Evolutionary conservation across 2,888 invertebrate species (phyloP), one percentile per base, ranked within the genome.

Genomic region (Exocentrus adspersus): DNA sequence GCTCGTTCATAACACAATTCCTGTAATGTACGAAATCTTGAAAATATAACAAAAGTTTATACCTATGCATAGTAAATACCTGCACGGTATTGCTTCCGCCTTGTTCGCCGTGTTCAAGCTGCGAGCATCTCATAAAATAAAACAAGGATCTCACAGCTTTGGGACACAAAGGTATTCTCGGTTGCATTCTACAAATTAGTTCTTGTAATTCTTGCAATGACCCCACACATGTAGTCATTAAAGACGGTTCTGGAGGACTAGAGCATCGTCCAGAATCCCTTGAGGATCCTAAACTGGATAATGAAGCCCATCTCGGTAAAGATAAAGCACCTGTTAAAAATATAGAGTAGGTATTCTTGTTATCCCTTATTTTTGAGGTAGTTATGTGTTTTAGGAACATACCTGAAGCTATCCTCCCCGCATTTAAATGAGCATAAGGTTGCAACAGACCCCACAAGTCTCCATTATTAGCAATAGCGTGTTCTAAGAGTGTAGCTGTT

Each of bases 81-180:
- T 82, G 81, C 32, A 81, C 78, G 1, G 79, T 77, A 67, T 77
- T 76, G 60, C 78, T 75, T 5, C 78, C 78, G 2, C 76, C 75
- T 69, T 80, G 77, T 73, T 78, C 81, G 20, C 79, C 82, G 73
- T 77, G 83, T 70, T 79, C 81, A 72, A 91, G 87, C 86, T 93
- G 95, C 0, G 94, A 94, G 82, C 95, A 95, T 48, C 94, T 85
- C 95, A 95, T 95, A 80, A 94, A 95, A 82, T 95, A 95, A 82
- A 94, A 95, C 1, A 95, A 85, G 0, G 94, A 90, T 50, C 91
- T 88, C 48, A 94, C 86, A 0, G 94, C 94, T 41, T 89, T 89
- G 85, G 59, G 89, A 85, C 68, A 92, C 80, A 71, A 81, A 73
- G 77, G 85, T 73, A 72, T 83, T 60, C 79, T 87, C 76, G 78